Percentiles rank a stretch among this genome's conserved stretches.
These are phyloP conservation scores for Butorides virescens DNA, from an alignment of 2,113 vertebrate genomes.

Conservation along the genomic window DNA sequence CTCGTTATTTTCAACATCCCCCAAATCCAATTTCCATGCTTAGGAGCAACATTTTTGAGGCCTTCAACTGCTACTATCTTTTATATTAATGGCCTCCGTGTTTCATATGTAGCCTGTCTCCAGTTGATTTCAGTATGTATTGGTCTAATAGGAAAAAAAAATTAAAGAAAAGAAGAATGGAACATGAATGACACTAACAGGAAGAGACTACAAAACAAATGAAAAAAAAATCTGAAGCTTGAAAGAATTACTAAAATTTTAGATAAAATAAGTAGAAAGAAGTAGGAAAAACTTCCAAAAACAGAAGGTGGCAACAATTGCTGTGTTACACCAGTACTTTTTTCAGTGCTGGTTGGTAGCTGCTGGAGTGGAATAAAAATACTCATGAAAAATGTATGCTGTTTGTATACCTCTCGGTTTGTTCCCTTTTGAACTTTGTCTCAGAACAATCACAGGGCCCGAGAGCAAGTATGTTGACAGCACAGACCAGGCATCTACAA, in stretches of 20 bases:
- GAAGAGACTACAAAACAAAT: not conserved
- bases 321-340: not conserved
- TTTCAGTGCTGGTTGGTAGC: not conserved
- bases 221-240: not conserved
- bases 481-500: not conserved
- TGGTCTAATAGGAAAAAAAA: not conserved
- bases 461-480: not conserved
- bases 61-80: not conserved
- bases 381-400: conserved; percentile 34
- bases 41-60: not conserved
- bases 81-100: not conserved
- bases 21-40: not conserved
- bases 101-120: not conserved
- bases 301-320: not conserved
- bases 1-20: not conserved
- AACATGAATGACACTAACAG: not conserved
- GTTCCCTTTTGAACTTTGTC: conserved; percentile 19
- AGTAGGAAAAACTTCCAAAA: not conserved
- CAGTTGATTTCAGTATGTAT: not conserved
- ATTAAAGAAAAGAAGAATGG: not conserved
- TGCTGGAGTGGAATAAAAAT: conserved; percentile 12
- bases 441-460: not conserved
- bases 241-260: not conserved
- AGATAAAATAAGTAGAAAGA: not conserved
- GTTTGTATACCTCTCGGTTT: not conserved